These are phyloP conservation scores for Hemithea aestivaria DNA, from an alignment of 2,888 invertebrate species.

Conservation along the genomic window DNA sequence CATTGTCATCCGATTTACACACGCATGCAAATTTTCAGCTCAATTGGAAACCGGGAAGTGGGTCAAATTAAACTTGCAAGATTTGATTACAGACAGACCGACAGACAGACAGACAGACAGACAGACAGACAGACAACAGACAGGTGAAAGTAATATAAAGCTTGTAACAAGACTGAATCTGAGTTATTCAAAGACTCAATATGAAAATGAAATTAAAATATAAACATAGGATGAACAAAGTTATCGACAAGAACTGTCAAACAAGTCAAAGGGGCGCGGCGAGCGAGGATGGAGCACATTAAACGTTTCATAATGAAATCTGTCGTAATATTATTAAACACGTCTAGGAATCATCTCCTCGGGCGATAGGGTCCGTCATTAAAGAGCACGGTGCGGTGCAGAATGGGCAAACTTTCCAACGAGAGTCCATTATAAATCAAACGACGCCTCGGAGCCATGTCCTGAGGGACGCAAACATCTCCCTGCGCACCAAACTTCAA, in stretches of 20 bases:
- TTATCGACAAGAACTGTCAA: conserved; percentile 28
- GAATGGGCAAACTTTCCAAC: conserved; percentile 77
- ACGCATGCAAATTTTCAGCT: too few relatives aligned
- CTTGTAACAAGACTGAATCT: too few relatives aligned
- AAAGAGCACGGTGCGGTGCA: conserved; percentile 71
- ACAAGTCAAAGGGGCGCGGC: conserved; percentile 43
- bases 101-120: too few relatives aligned
- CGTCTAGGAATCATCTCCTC: conserved; percentile 77
- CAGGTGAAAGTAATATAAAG: too few relatives aligned
- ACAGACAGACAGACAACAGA: too few relatives aligned
- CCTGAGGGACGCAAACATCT: conserved; percentile 73
- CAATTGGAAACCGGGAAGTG: too few relatives aligned
- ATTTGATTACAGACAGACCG: too few relatives aligned
- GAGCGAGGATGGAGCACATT: conserved; percentile 55
- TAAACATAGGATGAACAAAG: too few relatives aligned
- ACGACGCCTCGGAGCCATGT: conserved; percentile 76
- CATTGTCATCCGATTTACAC: too few relatives aligned
- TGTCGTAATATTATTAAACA: conserved; percentile 79
- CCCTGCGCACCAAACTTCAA: conserved; percentile 68
- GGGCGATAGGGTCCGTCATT: conserved; percentile 75
- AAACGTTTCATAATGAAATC: conserved; percentile 77
- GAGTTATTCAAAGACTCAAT: too few relatives aligned
- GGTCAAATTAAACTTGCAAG: too few relatives aligned
- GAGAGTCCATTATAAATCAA: conserved; percentile 80
- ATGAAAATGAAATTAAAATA: too few relatives aligned